Conservation (phyloP, 2,888 invertebrate genomes). For the Isoperla grammatica region DNA sequence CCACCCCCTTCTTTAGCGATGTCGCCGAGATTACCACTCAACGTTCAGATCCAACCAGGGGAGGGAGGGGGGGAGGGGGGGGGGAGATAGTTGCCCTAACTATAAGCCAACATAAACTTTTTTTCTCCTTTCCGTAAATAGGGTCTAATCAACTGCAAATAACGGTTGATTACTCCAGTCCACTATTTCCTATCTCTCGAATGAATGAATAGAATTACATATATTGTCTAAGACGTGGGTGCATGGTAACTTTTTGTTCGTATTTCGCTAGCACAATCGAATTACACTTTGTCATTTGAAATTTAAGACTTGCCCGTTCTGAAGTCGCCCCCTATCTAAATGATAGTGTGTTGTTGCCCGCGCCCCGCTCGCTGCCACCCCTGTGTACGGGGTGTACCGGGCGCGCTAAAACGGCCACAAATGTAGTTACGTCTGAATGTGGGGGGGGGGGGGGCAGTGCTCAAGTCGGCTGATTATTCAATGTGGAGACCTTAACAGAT, state of each 20-base stretch:
- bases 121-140: background rate
- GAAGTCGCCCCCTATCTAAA: background rate
- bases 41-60: no score
- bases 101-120: constrained; percentile 3
- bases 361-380: background rate
- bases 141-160: background rate
- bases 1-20: no score
- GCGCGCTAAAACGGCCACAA: background rate
- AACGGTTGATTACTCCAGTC: no score
- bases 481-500: no score
- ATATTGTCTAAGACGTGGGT: background rate
- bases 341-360: background rate
- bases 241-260: background rate
- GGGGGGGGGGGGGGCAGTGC: no score
- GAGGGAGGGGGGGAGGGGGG: no score
- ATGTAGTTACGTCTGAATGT: no score
- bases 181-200: no score
- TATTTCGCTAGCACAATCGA: constrained; percentile 18
- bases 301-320: constrained; percentile 28
- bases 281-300: constrained; percentile 29
- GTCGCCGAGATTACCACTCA: no score
- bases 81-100: constrained; percentile 11
- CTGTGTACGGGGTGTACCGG: background rate
- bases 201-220: no score
- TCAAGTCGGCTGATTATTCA: no score